Evolutionary conservation across 2,113 vertebrate genomes (phyloP), one percentile per base, ranked within the genome.

Genomic region (Upupa epops): DNA sequence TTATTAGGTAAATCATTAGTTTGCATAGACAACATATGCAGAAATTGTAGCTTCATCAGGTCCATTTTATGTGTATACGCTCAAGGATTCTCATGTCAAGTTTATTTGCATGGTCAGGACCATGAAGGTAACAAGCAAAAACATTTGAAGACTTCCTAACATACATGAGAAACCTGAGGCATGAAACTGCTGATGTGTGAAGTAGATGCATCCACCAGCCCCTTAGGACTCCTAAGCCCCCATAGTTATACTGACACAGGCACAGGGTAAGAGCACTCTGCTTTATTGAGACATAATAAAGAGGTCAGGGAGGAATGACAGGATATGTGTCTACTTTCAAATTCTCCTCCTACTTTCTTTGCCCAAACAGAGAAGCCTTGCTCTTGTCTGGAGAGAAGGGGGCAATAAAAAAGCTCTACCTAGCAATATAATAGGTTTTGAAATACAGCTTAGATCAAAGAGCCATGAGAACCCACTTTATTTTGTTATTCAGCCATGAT

Each of bases 171-270:
- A 48, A 32, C 18, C 13, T 2, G 2, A 16, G 9, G 5, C 12
- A 3, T 65, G 59, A 73, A 68, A 45, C 8, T 75, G 7, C 36
- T 72, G 36, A 31, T 55, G 22, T 52, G 14, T 32, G 51, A 70
- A 74, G 28, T 3, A 46, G 31, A 34, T 0, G 0, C 20, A 6
- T 58, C 29, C 5, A 8, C 31, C 14, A 31, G 5, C 28, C 29
- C 4, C 25, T 56, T 8, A 18, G 18, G n/a, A 37, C 20, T 59
- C 15, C 58, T 45, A 55, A 65, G 21, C 7, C 17, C 15, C 32
- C 17, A 2, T 5, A 31, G 36, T 46, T 6, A 28, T 9, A 8
- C 18, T 63, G 13, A 51, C 29, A 8, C 12, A n/a, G 28, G 8
- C 54, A 52, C 28, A 36, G 48, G 20, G 11, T 48, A 22, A 51